Percentiles rank a stretch among this genome's conserved stretches.
Evolutionary conservation across 2,113 vertebrate genomes (phyloP).

Genomic region (Oceanodroma tethys): DNA sequence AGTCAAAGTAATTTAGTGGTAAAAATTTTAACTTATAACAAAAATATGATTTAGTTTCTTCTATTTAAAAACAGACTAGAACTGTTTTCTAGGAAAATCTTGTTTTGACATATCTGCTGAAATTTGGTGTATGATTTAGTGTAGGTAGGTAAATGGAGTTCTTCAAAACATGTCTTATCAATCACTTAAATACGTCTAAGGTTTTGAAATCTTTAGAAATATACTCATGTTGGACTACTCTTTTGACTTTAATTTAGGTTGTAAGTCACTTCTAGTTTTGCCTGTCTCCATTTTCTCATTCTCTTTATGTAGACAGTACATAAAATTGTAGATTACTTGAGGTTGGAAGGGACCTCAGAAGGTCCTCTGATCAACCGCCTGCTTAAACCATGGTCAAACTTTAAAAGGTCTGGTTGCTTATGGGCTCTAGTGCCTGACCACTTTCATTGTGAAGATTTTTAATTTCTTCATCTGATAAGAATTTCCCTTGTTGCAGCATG

Average conservation of each 20-base stretch:
- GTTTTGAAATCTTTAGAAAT: background rate
- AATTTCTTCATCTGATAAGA: background rate
- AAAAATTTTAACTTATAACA: background rate
- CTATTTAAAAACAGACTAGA: background rate
- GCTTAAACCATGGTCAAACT: background rate
- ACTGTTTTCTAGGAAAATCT: background rate
- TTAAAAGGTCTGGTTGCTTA: background rate
- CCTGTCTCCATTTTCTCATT: background rate
- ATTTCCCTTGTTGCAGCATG: background rate
- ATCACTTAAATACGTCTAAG: background rate
- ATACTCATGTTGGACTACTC: background rate
- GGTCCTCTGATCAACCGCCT: background rate
- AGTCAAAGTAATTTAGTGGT: background rate
- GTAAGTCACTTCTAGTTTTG: background rate
- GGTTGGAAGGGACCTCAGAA: background rate
- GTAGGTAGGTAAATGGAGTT: background rate
- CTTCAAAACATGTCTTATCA: background rate
- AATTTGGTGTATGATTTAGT: background rate
- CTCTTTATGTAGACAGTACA: background rate
- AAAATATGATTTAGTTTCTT: background rate
- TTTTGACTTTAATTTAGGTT: background rate
- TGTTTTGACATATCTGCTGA: background rate
- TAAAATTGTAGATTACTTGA: background rate
- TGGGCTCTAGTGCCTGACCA: rapidly evolving
- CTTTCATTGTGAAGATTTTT: background rate